Base-by-base conservation (phyloP, 2,113 vertebrate species). In the Machaerirhynchus nigripectus region DNA sequence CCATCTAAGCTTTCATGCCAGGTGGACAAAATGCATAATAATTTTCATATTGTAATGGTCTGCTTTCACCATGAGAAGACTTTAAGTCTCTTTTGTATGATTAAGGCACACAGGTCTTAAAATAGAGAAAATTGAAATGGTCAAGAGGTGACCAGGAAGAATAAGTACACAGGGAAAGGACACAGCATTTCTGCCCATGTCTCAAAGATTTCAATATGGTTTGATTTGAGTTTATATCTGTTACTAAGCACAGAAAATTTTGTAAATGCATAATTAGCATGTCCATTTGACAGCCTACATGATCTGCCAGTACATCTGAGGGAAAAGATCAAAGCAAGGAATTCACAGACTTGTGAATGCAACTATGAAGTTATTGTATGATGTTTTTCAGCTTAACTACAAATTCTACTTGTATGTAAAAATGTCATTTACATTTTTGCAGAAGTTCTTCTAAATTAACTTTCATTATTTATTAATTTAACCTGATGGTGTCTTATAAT, bases 391-490 rank as follows among this genome's bases (percentile, higher is more conserved):
- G 85, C 85, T 97, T 80, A 93, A 94, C 82, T 88, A 94, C 92
- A 95, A 93, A 92, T 95, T 86, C 87, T 49, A 71, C 92, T 95
- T 94, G 85, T 95, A 67, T 84, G 93, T 92, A 94, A 96, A 96
- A 96, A 88, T 78, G 90, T 90, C 42, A 95, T 87, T 90, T 91
- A 91, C n/a, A 67, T 90, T 96, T 96, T 83, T 84, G 28, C 64
- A 94, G 85, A 96, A 87, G 76, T 94, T 92, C 88, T 90, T 67
- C 68, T 59, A 92, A 95, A 96, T 96, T 96, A 96, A 84, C 93
- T 91, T 96, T 90, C 85, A 93, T 97, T 96, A 97, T 95, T 96
- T 96, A 96, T 96, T 97, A 91, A 97, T 96, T 85, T 95, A 85
- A 94, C 87, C 90, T 90, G 87, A 96, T 95, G 87, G 85, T 91